These are phyloP conservation scores for Oopsacas minuta DNA, from an alignment of 37 sponge, comb jelly and placozoan genomes.

Conservation along the genomic window DNA sequence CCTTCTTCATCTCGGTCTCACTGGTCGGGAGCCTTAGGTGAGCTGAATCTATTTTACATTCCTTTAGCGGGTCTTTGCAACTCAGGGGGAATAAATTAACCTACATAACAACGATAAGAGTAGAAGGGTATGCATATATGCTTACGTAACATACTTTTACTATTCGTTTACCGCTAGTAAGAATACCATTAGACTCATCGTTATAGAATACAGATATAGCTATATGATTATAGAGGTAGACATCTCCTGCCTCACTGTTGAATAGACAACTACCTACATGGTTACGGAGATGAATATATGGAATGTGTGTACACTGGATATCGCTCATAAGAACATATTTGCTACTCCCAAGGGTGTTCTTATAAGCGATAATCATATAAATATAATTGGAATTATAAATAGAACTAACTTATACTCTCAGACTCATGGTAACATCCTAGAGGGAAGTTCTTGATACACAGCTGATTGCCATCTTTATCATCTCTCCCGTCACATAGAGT, in stretches of 20 bases:
- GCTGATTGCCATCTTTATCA: slow-evolving; percentile 22
- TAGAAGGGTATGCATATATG: not conserved
- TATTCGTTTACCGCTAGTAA: not conserved
- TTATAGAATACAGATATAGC: not conserved
- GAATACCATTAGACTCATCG: not conserved
- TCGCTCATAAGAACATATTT: no score
- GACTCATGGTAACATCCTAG: slow-evolving; percentile 74
- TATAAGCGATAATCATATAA: no score
- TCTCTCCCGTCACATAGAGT: slow-evolving; percentile 65
- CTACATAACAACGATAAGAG: not conserved
- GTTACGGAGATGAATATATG: no score
- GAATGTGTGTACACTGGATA: no score
- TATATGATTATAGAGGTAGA: not conserved
- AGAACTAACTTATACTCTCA: slow-evolving; percentile 38
- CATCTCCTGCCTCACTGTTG: not conserved
- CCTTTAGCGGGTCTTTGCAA: not conserved
- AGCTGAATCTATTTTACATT: not conserved
- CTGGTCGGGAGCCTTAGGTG: not conserved
- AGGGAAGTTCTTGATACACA: slow-evolving; percentile 81
- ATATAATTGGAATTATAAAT: no score
- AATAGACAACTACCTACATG: not conserved
- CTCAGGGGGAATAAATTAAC: not conserved
- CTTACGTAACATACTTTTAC: not conserved
- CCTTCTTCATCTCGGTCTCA: not conserved
- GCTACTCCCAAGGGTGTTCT: no score